Conservation (phyloP, 2,888 invertebrate species). For the Drosophila maculinotata region DNA sequence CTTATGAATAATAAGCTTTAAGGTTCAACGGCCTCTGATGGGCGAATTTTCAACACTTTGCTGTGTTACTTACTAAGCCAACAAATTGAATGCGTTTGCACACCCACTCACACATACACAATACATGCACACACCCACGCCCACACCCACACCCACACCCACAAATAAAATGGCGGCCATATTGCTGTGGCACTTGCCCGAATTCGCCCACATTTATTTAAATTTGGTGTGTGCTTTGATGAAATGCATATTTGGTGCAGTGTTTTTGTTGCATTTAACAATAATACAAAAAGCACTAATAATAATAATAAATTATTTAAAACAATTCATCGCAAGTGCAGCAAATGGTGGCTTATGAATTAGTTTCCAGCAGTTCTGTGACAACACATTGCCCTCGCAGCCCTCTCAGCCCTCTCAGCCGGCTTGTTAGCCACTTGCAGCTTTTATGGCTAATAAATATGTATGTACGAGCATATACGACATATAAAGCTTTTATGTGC, state of each 20-base stretch:
- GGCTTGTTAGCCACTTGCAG: slow-evolving; percentile 6
- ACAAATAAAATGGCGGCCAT: slow-evolving; percentile 44
- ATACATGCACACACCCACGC: not conserved
- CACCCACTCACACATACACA: not conserved
- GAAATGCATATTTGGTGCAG: slow-evolving; percentile 35
- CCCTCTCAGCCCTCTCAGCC: not conserved
- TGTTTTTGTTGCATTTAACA: slow-evolving; percentile 27
- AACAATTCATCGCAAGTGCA: slow-evolving; percentile 48
- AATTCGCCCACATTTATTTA: slow-evolving; percentile 43
- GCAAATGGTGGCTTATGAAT: slow-evolving; percentile 60
- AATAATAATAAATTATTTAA: slow-evolving; percentile 20
- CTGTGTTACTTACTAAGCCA: slow-evolving; percentile 13
- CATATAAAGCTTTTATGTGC: slow-evolving; percentile 38
- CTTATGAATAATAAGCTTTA: slow-evolving; percentile 22
- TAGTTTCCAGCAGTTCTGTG: slow-evolving; percentile 36
- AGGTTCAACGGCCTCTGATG: slow-evolving; percentile 44
- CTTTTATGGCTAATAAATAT: slow-evolving; percentile 46
- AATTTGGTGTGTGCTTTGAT: slow-evolving; percentile 29
- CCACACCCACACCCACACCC: not conserved
- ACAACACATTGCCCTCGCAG: no score
- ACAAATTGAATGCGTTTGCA: slow-evolving; percentile 3
- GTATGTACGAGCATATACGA: slow-evolving; percentile 17
- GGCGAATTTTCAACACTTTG: slow-evolving; percentile 17
- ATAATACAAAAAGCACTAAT: slow-evolving; percentile 4
- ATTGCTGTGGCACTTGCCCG: slow-evolving; percentile 16